Base-by-base conservation (phyloP, 2,797 vertebrate genomes). In the Brachymystax lenok region DNA sequence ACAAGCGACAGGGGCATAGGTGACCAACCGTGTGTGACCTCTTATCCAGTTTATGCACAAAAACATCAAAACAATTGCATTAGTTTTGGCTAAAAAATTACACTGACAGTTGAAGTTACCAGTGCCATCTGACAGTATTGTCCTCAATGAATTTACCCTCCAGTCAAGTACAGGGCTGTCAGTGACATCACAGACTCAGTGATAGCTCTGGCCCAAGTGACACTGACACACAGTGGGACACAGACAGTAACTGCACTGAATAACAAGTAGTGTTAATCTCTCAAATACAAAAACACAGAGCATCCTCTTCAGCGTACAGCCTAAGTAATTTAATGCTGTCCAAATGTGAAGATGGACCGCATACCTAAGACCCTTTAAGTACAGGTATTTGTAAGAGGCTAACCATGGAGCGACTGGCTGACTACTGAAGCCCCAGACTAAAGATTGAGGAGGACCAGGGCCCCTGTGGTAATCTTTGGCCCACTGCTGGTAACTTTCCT, bases 401-500 rank as follows among this genome's bases (percentile, higher is more conserved):
- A 69, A 21, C 61, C 17, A 54, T 46, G 40, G 8, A 64, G 13
- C 1, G 12, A 64, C 10, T 13, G 24, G 24, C 61, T 30, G 24
- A 64, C 66, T 30, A 30, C 14, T 19, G 28, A 74, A 69, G 64
- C 1, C 30, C 40, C n/a, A 69, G 19, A 69, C 2, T 30, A 17
- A 50, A 3, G 52, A 76, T 5, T n/a, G 16, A 16, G 67, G 35
- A 24, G 68, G 76, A 73, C 40, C 69, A 51, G 27, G 19, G 59
- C 2, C 24, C n/a, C 33, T 73, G n/a, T 10, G 4, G 19, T 28
- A 64, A 5, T 5, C 12, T 33, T n/a, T 64, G 21, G n/a, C 27
- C 66, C 74, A 52, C 21, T 80, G 50, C 69, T 54, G 40, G 52
- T 71, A 77, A 85, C 56, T 75, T 84, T 21, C 40, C 40, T 12